Percentiles rank a stretch among this genome's conserved stretches.
Conservation (phyloP, 2,888 invertebrate species). For the Philaethria dido region DNA sequence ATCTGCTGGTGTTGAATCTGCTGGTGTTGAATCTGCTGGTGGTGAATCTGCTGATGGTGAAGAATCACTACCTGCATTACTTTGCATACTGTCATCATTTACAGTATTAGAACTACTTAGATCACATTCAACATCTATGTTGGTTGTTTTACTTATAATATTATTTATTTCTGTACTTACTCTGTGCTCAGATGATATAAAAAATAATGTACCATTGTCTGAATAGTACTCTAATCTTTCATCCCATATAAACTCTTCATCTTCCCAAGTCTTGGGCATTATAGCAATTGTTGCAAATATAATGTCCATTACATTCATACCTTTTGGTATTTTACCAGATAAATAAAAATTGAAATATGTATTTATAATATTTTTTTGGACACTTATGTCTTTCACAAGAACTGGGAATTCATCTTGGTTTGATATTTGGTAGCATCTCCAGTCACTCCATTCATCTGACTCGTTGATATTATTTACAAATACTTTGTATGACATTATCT, state of each 20-base stretch:
- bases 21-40: background rate
- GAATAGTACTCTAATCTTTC: conserved; percentile 30
- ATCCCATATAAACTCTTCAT: conserved; percentile 45
- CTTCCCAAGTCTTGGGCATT: conserved; percentile 36
- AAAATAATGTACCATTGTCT: conserved; percentile 46
- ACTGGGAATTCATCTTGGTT: conserved; percentile 38
- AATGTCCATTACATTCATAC: conserved; percentile 42
- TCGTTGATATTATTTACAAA: conserved; percentile 19
- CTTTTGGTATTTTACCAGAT: conserved; percentile 44
- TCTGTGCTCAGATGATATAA: conserved; percentile 46
- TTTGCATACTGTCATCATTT: background rate
- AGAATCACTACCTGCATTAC: background rate
- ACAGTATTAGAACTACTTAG: background rate
- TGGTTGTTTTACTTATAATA: conserved; percentile 11
- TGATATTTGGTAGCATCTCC: conserved; percentile 36
- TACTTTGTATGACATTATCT: conserved; percentile 6
- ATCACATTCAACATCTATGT: background rate
- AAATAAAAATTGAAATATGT: conserved; percentile 46
- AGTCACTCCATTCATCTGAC: conserved; percentile 40
- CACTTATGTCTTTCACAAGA: conserved; percentile 29
- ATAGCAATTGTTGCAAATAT: conserved; percentile 45
- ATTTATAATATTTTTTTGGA: conserved; percentile 43
- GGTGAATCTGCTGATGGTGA: too few relatives aligned
- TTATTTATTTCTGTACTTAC: conserved; percentile 40
- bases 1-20: background rate